These are phyloP conservation scores for Formica selysi DNA, from an alignment of 1,140 invertebrate genomes.

Conservation along the genomic window DNA sequence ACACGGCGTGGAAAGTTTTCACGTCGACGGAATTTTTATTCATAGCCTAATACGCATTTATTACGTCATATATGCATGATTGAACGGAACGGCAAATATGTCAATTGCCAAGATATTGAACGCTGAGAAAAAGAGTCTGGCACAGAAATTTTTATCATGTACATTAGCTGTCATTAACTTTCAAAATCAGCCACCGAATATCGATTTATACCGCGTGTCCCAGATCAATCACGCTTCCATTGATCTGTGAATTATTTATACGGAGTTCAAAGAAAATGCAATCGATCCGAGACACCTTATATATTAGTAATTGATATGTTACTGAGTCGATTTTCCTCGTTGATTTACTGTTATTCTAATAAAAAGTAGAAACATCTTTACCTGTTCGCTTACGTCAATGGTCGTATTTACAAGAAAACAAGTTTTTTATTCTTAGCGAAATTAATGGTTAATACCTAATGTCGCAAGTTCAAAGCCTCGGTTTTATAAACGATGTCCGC, in stretches of 20 bases:
- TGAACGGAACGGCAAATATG: neutral
- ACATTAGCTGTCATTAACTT: neutral
- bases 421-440: neutral
- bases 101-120: conserved; percentile 15
- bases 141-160: neutral
- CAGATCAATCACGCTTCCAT: no score
- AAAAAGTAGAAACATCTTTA: neutral
- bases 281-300: neutral
- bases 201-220: neutral
- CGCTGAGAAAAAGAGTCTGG: neutral
- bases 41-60: neutral
- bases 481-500: neutral
- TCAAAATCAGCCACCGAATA: neutral
- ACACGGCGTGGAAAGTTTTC: conserved; percentile 43
- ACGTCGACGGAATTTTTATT: conserved; percentile 1
- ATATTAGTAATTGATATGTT: no score
- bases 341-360: neutral
- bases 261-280: neutral
- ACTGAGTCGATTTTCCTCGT: neutral
- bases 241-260: no score
- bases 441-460: conserved; percentile 23
- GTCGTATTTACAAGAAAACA: neutral
- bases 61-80: neutral
- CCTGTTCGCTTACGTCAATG: neutral
- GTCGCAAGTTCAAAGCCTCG: neutral